Conservation (phyloP, 1,140 invertebrate genomes). For the Nephila pilipes region DNA sequence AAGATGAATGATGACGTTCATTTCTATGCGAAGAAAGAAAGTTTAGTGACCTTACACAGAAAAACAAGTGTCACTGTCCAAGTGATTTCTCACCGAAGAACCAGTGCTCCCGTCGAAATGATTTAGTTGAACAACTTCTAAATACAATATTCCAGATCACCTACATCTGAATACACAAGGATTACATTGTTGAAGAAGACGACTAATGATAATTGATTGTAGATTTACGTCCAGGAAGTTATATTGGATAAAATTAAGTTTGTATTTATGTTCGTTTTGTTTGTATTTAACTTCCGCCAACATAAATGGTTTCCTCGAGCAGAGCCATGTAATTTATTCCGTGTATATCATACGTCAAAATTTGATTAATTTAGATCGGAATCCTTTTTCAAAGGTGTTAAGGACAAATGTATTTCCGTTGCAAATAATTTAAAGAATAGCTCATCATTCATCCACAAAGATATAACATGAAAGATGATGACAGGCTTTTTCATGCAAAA, state of each 20-base stretch:
- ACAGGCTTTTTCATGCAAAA: too few species aligned
- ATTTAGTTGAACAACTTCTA: not conserved
- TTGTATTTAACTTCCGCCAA: not conserved
- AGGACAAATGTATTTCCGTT: not conserved
- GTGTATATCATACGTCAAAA: not conserved
- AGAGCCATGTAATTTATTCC: not conserved
- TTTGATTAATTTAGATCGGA: not conserved
- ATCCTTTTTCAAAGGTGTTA: not conserved
- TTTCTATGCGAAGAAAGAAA: not conserved
- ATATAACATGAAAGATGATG: too few species aligned
- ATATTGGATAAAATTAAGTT: not conserved
- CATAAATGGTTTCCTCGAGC: not conserved
- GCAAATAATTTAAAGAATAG: not conserved
- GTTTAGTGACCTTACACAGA: not conserved
- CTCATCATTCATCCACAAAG: constrained; percentile 1
- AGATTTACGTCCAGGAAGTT: not conserved
- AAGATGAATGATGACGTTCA: not conserved
- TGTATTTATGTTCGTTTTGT: not conserved
- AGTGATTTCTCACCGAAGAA: not conserved
- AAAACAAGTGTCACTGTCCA: not conserved
- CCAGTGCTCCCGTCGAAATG: not conserved
- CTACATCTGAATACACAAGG: not conserved
- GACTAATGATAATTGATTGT: not conserved
- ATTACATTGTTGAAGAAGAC: not conserved
- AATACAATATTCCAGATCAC: not conserved